Evolutionary conservation across 2,888 invertebrate species (phyloP).

Genomic region (Osmoderma eremita): DNA sequence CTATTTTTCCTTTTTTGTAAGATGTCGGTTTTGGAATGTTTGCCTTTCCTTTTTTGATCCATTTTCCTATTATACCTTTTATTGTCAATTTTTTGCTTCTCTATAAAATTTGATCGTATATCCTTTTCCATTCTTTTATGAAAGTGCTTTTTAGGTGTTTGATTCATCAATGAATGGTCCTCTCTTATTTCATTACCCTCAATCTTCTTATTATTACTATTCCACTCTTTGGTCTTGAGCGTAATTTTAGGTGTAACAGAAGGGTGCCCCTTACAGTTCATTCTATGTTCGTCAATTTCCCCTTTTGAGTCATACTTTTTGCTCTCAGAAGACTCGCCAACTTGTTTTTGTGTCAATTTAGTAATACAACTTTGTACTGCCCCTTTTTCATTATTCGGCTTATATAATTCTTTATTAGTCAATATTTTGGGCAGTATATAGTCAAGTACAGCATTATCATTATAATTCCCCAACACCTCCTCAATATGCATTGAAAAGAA

Average conservation of each 20-base stretch:
- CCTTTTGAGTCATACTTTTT: constrained; percentile 12
- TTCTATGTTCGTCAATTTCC: constrained; percentile 9
- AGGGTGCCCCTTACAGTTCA: constrained; percentile 2
- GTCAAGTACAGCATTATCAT: too few species aligned
- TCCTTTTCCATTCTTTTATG: background rate
- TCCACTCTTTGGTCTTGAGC: background rate
- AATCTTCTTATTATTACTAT: background rate
- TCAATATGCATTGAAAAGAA: background rate
- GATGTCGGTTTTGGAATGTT: constrained; percentile 31
- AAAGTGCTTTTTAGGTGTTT: too few species aligned
- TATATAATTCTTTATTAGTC: background rate
- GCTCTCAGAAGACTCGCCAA: background rate
- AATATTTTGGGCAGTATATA: too few species aligned
- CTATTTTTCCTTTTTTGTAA: constrained; percentile 15
- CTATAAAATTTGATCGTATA: background rate
- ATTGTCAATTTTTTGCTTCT: too few species aligned
- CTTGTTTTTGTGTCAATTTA: background rate
- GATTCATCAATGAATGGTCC: too few species aligned
- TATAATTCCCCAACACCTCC: background rate
- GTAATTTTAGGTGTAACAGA: too few species aligned
- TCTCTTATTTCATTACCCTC: background rate
- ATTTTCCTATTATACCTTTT: constrained; percentile 15
- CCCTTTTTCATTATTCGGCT: background rate
- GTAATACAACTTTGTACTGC: background rate
- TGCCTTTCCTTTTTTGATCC: constrained; percentile 36